Evolutionary conservation across 1,140 invertebrate genomes (phyloP), one percentile per base, ranked within the genome.

Genomic region (Diplogasteroides magnus): DNA sequence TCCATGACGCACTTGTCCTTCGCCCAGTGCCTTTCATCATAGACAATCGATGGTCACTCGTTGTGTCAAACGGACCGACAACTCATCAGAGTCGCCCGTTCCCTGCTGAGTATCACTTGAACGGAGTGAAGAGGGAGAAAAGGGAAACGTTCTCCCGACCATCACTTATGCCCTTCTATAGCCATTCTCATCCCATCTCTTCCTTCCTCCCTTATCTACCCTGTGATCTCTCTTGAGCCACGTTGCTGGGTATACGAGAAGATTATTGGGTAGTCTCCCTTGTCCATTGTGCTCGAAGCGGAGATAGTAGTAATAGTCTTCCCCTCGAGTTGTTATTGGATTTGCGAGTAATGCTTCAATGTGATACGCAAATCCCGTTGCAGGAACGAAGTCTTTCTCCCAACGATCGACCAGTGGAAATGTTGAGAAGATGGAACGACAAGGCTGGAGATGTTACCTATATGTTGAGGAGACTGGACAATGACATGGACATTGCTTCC

Each of bases 361-460:
- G 25, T 6, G 19, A 28, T 59, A 32, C 37, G 48, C 37, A 60
- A 60, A 32, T 1, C 57, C 61, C 27, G 61, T 27, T 67, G 67
- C 61, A 72, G 70, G 70, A 72, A 31, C 59, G 70, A 29, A 31
- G 70, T 31, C 65, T 72, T n/a, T 31, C 48, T 28, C 60, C 64
- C 11, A 61, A 15, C 27, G 70, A 72, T 58, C 32, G 61, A 37
- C 70, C 70, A 31, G 55, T 72, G 23, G 70, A 72, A 28, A 63
- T 61, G 15, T 27, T 72, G 13, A 57, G 55, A 25, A 72, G 67
- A 63, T 72, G 65, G 64, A 72, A 32, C 13, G 70, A 67, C 27
- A 57, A 67, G 31, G 65, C 64, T n/a, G 58, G 58, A 31, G 57
- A 56, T 31, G 70, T 72, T 28, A 67, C 66, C 25, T 72, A 62